Evolutionary conservation across 1,140 invertebrate species (phyloP), one percentile per base, ranked within the genome.

Genomic region (Harlomillsia oculata): DNA sequence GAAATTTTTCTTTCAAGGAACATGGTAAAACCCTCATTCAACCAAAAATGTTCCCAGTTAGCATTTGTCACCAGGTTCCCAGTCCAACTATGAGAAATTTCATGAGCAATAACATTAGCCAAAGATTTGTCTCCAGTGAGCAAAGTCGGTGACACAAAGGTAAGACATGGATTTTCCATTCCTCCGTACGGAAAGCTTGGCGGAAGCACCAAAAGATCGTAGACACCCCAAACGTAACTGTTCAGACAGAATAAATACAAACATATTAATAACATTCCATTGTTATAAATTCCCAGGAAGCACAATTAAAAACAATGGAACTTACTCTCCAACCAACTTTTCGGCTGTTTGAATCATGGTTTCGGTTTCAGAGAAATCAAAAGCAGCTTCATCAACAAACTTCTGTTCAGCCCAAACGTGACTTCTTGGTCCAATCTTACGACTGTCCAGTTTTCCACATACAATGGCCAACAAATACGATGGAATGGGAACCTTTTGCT

Each of bases 101-200:
- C 93, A 74, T 97, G 91, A 18, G 89, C 87, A 63, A 97, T 82
- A 1, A 95, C 88, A 74, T 83, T 79, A 1, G 85, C 86, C 60
- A 91, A 73, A n/a, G 89, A 94, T 57, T 83, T 80, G 71, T 96
- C 93, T 14, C 92, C 91, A 13, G 88, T 85, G 5, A 63, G n/a
- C 1, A 92, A 64, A 1, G 89, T 93, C 1, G 93, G 92, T 0
- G 92, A 95, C 0, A 94, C 82, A 75, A 97, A 97, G 1, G 91
- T 96, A n/a, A 97, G 70, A 72, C 91, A 96, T 0, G 93, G 93
- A 77, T 97, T 97, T 74, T 97, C 94, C 92, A 97, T 97, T 25
- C 93, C 93, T 2, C 93, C 93, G 71, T 82, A 96, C 14, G 92
- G 89, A 75, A 97, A 97, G 54, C 48, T 89, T 3, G 92, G 91